Base-by-base conservation (phyloP, 2,113 vertebrate species). In the Meles meles region DNA sequence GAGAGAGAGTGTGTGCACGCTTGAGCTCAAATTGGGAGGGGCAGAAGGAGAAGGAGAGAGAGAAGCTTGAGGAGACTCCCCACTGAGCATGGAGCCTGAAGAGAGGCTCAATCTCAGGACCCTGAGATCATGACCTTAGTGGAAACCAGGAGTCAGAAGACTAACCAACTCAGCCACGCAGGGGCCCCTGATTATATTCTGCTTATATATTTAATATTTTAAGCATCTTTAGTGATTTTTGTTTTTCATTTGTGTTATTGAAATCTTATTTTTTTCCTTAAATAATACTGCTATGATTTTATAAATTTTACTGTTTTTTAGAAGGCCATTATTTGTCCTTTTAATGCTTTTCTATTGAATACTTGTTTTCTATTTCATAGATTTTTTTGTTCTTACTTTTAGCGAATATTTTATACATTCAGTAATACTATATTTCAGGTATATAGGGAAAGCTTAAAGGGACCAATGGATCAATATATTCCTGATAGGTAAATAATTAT, bases 1-100 rank as follows among this genome's bases (percentile, higher is more conserved):
- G 71, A 11, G 6, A 2, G 31, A 59, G 57, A 1, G 49, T 1
- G 49, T 5, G 14, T 0, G 0, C 15, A 4, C 5, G 4, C 49
- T 52, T 52, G 49, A 61, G 59, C 59, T 61, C 67, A n/a, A n/a
- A 37, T n/a, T 18, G 34, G 17, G 6, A 74, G 39, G 9, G 23
- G 71, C 39, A 27, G 23, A 25, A 39, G 71, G 39, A 39, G 20
- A 72, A 39, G 37, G 23, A 74, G 39, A 74, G 71, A 42, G 71
- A 27, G 23, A 74, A 42, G 44, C 39, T 7, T 0, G 25, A 44
- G 39, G 39, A 27, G 17, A n/a, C 67, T 20, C 17, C 34, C 34
- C 6, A 9, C 18, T 69, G 17, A n/a, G 34, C 34, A 2, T 4
- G 8, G 72, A 74, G 12, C 18, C 39, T 42, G 34, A 74, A 3